Base-by-base conservation (phyloP, 2,113 vertebrate species). In the Amazona guildingii region DNA sequence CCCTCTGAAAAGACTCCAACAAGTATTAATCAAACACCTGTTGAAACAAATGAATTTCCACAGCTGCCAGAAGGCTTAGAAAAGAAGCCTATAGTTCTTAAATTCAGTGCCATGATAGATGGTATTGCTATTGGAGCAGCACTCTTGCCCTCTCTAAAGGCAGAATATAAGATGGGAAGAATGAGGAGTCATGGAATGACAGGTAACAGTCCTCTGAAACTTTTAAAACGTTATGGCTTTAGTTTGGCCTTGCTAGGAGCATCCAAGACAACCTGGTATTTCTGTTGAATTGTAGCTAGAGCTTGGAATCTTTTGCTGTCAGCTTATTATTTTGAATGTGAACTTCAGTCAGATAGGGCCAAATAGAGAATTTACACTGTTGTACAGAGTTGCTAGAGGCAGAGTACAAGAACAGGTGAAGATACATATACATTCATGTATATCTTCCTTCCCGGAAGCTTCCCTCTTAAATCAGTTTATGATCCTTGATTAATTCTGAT, bases 161-260 rank as follows among this genome's bases (percentile, higher is more conserved):
- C 99, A 0, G 99, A 99, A 57, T 99, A 99, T 94, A 99, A 99
- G 95, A 99, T 99, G 99, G 99, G 99, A 76, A 98, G 98, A 69
- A 99, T 99, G 99, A 98, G 99, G 96, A 99, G 99, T 93, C 99
- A 99, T 1, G 99, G 99, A 79, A 99, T 99, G 99, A 99, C 99
- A 87, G 99, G 99, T 96, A 88, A 90, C 21, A 15, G 24, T 69
- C 68, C 63, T 57, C 41, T 61, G n/a, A 25, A 80, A 17, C 5
- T 9, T 74, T 1, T 17, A 17, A 61, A 64, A 31, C 6, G 1
- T 59, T 9, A 1, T 15, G 29, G 7, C 37, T 92, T 61, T 72
- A 25, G 24, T 68, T 64, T 90, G 55, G 9, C 57, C 25, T 83
- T 57, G 35, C 23, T 73, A 17, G 59, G 54, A 88, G 19, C 69